Conservation (phyloP, 2,888 invertebrate genomes). For the Choristoneura rosaceana region DNA sequence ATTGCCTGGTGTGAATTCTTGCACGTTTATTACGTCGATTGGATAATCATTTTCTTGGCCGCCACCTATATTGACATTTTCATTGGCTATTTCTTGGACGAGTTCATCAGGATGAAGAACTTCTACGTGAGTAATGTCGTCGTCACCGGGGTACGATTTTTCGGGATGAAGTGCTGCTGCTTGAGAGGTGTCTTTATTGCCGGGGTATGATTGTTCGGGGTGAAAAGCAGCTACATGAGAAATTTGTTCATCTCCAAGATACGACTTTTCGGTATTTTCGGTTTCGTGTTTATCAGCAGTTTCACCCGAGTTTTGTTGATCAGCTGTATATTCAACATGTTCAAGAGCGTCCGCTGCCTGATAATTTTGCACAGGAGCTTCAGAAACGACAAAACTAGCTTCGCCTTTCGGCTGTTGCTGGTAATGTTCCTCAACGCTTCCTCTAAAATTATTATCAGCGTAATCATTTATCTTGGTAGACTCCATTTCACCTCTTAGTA, state of each 20-base stretch:
- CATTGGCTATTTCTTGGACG: not conserved
- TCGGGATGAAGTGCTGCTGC: conserved; percentile 33
- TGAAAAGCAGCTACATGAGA: conserved; percentile 20
- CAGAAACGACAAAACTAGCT: not conserved
- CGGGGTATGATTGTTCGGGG: conserved; percentile 12
- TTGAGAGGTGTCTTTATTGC: conserved; percentile 16
- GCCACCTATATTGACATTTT: not conserved
- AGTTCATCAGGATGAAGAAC: conserved; percentile 15
- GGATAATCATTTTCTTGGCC: conserved; percentile 44
- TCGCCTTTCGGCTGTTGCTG: not conserved
- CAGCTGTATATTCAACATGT: not conserved
- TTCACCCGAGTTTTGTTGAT: conserved; percentile 3
- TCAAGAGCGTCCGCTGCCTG: not conserved
- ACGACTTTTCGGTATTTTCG: conserved; percentile 43
- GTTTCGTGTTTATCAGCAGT: conserved; percentile 33
- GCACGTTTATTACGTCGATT: conserved; percentile 48
- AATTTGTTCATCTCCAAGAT: conserved; percentile 7
- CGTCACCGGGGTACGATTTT: conserved; percentile 17
- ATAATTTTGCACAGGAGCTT: conserved; percentile 2
- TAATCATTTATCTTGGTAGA: not conserved
- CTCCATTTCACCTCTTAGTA: not conserved
- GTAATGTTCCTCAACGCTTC: not conserved
- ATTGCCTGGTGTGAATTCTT: conserved; percentile 50
- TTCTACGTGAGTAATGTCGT: conserved; percentile 29
- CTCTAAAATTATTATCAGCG: not conserved